Conservation (phyloP, 2,797 vertebrate genomes). For the Tenualosa ilisha region DNA sequence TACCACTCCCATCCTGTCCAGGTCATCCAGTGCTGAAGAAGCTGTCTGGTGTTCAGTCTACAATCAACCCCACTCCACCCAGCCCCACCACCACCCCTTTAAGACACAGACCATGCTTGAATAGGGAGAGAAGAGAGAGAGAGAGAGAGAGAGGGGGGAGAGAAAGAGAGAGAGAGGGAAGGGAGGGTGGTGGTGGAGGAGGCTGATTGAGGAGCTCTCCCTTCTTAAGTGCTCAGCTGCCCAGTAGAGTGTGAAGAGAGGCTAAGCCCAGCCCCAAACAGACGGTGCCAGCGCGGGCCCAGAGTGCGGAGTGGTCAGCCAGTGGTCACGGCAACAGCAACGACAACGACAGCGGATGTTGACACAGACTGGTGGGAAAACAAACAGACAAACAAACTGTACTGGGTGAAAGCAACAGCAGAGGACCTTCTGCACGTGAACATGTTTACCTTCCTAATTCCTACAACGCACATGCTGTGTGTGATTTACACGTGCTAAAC, state of each 20-base stretch:
- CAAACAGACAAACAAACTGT: background rate
- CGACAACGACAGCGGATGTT: background rate
- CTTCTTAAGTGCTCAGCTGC: slow-evolving; percentile 49
- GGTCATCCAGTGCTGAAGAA: slow-evolving; percentile 38
- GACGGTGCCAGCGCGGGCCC: background rate
- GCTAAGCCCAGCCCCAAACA: background rate
- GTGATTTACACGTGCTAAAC: background rate
- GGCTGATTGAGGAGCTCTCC: slow-evolving; percentile 47
- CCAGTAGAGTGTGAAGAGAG: background rate
- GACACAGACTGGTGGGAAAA: background rate
- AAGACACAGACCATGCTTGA: slow-evolving; percentile 65
- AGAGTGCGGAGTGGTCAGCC: background rate
- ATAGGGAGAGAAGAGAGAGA: slow-evolving; percentile 29
- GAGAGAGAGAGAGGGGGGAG: too few relatives aligned
- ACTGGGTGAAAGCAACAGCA: background rate
- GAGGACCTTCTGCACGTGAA: too few relatives aligned
- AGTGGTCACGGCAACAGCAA: background rate
- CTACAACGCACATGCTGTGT: background rate
- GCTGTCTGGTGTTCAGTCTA: slow-evolving; percentile 67
- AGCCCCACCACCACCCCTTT: slow-evolving; percentile 44
- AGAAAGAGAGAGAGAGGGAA: too few relatives aligned
- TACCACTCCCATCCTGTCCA: background rate
- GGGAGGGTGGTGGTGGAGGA: background rate
- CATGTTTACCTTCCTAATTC: background rate
- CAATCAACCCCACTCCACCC: slow-evolving; percentile 49